These are phyloP conservation scores for Oryzias melastigma DNA, from an alignment of 2,113 vertebrate species.

Conservation along the genomic window DNA sequence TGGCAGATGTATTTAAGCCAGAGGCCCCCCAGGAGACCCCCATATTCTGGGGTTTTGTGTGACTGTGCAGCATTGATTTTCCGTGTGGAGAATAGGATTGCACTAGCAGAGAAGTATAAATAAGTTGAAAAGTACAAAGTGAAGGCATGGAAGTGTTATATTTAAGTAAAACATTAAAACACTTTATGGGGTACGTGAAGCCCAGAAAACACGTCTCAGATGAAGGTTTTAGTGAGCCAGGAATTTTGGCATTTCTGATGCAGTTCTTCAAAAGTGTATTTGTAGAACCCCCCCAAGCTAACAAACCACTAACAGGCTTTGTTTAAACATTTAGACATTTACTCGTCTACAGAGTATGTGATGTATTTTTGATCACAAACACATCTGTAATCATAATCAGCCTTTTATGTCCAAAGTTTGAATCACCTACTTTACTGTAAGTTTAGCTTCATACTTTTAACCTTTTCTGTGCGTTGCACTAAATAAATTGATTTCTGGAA, in stretches of 20 bases:
- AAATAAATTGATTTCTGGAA: conserved; percentile 45
- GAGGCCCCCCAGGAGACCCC: background rate
- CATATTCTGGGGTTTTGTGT: background rate
- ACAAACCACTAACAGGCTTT: conserved; percentile 22
- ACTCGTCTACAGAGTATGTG: conserved; percentile 8
- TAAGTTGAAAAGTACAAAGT: background rate
- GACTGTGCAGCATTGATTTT: background rate
- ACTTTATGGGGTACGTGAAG: background rate
- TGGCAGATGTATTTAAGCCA: background rate
- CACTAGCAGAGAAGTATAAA: background rate
- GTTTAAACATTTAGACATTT: conserved; percentile 3
- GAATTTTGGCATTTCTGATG: conserved; percentile 9
- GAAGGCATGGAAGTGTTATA: background rate
- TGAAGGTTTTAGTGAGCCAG: conserved; percentile 9
- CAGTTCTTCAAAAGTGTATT: conserved; percentile 11
- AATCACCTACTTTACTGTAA: conserved; percentile 1
- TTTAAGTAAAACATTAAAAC: background rate
- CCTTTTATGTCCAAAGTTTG: conserved; percentile 10
- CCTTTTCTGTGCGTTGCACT: conserved; percentile 17
- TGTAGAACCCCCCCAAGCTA: conserved; percentile 32
- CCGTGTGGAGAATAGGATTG: background rate
- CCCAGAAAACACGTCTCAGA: conserved; percentile 6
- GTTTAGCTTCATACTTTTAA: conserved; percentile 3
- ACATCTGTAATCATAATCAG: conserved; percentile 14
- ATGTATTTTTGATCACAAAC: background rate